Evolutionary conservation across 2,113 vertebrate species (phyloP).

Genomic region (Ceuthmochares aereus): DNA sequence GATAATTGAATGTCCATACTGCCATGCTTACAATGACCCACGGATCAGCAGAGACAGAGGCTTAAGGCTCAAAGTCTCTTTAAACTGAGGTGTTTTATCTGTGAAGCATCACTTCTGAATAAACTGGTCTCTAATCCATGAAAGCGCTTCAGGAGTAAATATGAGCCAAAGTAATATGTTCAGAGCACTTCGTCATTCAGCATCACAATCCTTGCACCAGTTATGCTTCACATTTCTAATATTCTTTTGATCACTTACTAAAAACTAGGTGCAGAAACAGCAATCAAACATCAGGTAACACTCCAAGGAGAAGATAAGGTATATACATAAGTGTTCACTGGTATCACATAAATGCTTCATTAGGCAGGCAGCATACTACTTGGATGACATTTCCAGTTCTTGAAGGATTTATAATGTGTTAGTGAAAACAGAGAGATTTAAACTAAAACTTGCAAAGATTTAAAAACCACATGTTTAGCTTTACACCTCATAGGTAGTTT

Average conservation of each 20-base stretch:
- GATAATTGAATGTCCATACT: neutral
- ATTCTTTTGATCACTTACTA: neutral
- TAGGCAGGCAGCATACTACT: neutral
- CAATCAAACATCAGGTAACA: neutral
- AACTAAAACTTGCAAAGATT: neutral
- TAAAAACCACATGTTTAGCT: neutral
- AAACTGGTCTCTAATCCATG: neutral
- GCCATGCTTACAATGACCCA: neutral
- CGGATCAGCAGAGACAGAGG: neutral
- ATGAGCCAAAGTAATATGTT: neutral
- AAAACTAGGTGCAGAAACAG: neutral
- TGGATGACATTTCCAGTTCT: neutral
- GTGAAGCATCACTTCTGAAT: neutral
- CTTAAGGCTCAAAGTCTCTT: neutral
- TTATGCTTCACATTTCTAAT: neutral
- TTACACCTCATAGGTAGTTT: neutral
- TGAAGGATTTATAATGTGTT: constrained; percentile 10
- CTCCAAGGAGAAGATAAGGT: neutral
- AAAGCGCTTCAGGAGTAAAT: neutral
- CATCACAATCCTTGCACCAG: neutral
- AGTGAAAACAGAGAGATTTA: neutral
- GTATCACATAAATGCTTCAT: neutral
- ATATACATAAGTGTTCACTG: neutral
- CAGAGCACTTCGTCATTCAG: neutral
- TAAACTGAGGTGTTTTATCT: neutral